Evolutionary conservation across 2,113 vertebrate genomes (phyloP).

Genomic region (Paradisaea rubra): DNA sequence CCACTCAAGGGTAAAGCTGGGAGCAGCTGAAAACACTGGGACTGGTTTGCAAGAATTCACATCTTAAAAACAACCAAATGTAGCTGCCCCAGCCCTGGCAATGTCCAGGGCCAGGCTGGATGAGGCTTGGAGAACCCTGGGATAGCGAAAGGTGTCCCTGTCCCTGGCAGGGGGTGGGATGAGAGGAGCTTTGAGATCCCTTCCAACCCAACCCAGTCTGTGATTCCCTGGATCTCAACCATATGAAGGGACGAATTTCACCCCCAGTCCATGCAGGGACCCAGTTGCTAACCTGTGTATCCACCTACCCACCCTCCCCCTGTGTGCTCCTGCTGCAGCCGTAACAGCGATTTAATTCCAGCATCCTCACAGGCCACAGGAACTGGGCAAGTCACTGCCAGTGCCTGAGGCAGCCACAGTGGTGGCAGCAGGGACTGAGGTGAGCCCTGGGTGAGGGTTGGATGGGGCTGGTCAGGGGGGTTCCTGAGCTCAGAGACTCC

Average conservation of each 20-base stretch:
- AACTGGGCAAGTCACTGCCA: not conserved
- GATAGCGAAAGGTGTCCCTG: not conserved
- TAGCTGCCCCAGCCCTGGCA: not conserved
- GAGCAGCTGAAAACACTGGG: not conserved
- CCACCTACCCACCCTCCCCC: too few species aligned
- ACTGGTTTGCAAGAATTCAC: not conserved
- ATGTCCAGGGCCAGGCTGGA: not conserved
- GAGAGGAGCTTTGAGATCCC: too few species aligned
- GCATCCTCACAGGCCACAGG: not conserved
- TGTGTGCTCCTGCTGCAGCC: not conserved
- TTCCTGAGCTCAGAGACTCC: not conserved
- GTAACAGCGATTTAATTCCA: not conserved
- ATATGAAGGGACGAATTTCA: not conserved
- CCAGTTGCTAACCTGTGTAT: not conserved
- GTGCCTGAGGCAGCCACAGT: not conserved
- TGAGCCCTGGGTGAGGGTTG: not conserved
- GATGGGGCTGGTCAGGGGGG: too few species aligned
- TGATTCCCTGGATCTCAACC: not conserved
- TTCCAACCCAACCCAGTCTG: not conserved
- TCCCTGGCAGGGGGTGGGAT: not conserved
- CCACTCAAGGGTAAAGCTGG: not conserved
- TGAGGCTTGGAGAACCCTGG: rapidly evolving
- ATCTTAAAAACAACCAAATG: not conserved
- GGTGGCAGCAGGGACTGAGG: not conserved
- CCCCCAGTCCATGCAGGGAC: not conserved